Percentiles rank a stretch among this genome's conserved stretches.
Conservation (phyloP, 2,113 vertebrate species). For the Charina bottae region DNA sequence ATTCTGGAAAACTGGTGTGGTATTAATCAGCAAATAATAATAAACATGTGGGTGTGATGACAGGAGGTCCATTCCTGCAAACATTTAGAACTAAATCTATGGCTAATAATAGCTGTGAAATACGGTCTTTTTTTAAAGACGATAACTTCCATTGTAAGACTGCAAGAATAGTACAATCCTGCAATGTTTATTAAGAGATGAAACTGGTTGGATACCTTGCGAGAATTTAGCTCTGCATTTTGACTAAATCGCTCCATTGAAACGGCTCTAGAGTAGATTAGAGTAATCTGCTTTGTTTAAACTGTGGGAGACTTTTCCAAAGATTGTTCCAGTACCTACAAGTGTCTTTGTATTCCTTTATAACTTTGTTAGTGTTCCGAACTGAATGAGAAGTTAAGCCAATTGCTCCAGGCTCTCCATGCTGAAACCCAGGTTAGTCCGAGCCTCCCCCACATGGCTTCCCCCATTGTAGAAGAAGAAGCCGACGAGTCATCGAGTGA, state of each 20-base stretch:
- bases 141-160: too few species aligned
- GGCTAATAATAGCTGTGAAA: background rate
- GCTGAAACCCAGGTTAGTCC: slow-evolving; percentile 78
- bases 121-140: background rate
- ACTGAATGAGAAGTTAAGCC: slow-evolving; percentile 94
- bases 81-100: background rate
- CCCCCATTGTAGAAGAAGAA: slow-evolving; percentile 89
- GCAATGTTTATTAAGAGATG: background rate
- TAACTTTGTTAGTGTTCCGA: slow-evolving; percentile 81
- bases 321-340: background rate
- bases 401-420: slow-evolving; percentile 89
- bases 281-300: too few species aligned
- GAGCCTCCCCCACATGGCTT: slow-evolving; percentile 69
- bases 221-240: background rate
- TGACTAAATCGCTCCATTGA: background rate
- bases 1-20: too few species aligned
- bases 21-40: too few species aligned
- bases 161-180: background rate
- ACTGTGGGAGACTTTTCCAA: accelerated
- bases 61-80: too few species aligned
- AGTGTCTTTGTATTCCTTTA: background rate
- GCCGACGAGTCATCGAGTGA: slow-evolving; percentile 86
- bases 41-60: too few species aligned
- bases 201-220: background rate
- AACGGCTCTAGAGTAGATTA: background rate